Evolutionary conservation across 2,888 invertebrate genomes (phyloP).

Genomic region (Nephrocerus scutellatus): DNA sequence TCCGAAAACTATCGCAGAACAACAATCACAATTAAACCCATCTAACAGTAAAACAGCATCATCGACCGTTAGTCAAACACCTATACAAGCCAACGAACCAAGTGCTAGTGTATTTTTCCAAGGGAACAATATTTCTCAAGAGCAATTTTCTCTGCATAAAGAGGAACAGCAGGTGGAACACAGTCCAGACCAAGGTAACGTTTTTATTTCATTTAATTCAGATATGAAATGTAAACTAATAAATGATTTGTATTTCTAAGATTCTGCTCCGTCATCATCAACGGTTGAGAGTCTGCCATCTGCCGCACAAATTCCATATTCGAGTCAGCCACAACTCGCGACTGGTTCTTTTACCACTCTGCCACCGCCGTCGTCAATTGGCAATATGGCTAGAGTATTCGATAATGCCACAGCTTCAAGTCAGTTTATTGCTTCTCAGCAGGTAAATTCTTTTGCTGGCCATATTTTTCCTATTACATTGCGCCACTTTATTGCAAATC

Average conservation of each 20-base stretch:
- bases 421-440: constrained; percentile 20
- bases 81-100: background rate
- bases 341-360: too few relatives aligned
- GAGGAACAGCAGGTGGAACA: too few relatives aligned
- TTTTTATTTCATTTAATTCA: too few relatives aligned
- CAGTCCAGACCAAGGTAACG: too few relatives aligned
- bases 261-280: constrained; percentile 16
- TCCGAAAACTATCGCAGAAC: background rate
- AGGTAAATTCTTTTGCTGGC: constrained; percentile 10
- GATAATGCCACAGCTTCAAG: constrained; percentile 13
- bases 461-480: background rate
- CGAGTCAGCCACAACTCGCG: too few relatives aligned
- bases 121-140: constrained; percentile 8
- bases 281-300: constrained; percentile 34
- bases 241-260: background rate
- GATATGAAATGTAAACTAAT: too few relatives aligned
- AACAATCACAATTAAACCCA: constrained; percentile 1
- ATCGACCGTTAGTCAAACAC: constrained; percentile 4
- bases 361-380: constrained; percentile 51
- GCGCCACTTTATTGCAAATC: constrained; percentile 7
- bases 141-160: constrained; percentile 14
- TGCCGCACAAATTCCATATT: constrained; percentile 44
- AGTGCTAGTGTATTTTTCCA: constrained; percentile 19
- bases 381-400: constrained; percentile 13
- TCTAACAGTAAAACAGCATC: background rate